A percentile compares a stretch with the other conserved stretches of the same genome.
phyloP scores from a whole-genome alignment of 1,140 invertebrate species.

The Leptinotarsa undecemlineata region DNA sequence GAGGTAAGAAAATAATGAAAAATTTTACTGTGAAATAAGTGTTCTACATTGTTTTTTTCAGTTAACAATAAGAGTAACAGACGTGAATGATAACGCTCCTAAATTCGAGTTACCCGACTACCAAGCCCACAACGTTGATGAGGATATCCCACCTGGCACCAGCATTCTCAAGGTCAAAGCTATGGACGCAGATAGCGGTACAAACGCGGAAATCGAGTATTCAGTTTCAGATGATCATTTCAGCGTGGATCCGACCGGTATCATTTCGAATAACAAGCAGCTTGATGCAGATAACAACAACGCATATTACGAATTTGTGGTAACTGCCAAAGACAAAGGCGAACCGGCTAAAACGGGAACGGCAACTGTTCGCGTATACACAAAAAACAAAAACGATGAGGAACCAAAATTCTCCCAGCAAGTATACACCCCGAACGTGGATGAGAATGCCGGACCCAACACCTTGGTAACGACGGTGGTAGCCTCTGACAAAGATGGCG shows the following conservation, averaged over 20 bases:
- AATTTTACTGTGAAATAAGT: too few relatives aligned
- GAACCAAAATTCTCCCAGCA: conserved; percentile 95
- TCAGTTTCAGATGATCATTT: conserved; percentile 89
- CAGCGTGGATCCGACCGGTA: conserved; percentile 86
- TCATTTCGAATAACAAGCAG: conserved; percentile 91
- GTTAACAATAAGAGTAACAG: conserved; percentile 89
- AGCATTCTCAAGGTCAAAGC: conserved; percentile 91
- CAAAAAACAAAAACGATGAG: conserved; percentile 95
- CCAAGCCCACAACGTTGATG: conserved; percentile 92
- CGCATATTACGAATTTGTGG: conserved; percentile 92
- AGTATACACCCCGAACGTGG: conserved; percentile 94
- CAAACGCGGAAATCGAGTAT: conserved; percentile 93
- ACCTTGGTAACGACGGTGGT: conserved; percentile 93
- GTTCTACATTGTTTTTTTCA: conserved; percentile 54
- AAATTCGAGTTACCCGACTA: conserved; percentile 95
- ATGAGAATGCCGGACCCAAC: conserved; percentile 92
- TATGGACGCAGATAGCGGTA: conserved; percentile 88
- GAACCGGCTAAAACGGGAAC: conserved; percentile 89
- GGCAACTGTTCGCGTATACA: conserved; percentile 90
- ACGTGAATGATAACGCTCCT: conserved; percentile 92
- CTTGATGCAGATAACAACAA: conserved; percentile 94
- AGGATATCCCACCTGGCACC: conserved; percentile 86
- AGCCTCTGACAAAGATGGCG: conserved; percentile 93
- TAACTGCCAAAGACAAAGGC: conserved; percentile 91
- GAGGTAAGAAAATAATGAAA: conserved; percentile 65